phyloP scores from a whole-genome alignment of 2,888 invertebrate genomes.

The Drosophila helvetica region DNA sequence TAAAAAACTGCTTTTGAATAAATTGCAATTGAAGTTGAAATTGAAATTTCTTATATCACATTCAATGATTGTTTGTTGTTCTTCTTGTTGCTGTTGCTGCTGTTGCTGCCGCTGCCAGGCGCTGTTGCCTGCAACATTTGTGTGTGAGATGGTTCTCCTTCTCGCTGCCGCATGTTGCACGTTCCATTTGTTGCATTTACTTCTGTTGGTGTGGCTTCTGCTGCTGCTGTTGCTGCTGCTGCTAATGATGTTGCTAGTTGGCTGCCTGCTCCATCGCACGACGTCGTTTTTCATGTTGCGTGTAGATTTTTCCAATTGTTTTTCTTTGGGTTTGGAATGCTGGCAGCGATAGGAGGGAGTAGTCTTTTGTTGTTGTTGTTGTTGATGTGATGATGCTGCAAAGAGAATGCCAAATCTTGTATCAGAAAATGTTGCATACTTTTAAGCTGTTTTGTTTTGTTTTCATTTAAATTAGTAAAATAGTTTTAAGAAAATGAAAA shows the following conservation, averaged over 20 bases:
- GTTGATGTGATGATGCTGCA: conserved; percentile 26
- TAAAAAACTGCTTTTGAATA: conserved; percentile 74
- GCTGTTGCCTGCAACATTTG: conserved; percentile 35
- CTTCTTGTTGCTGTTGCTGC: conserved; percentile 11
- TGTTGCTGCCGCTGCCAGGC: background rate
- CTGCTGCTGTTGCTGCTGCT: conserved; percentile 17
- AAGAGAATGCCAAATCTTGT: background rate
- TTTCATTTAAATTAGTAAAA: no score
- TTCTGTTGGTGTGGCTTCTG: conserved; percentile 30
- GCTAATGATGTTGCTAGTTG: conserved; percentile 55
- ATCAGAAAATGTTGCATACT: background rate
- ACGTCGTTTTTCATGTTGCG: conserved; percentile 84
- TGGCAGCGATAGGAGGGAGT: conserved; percentile 17
- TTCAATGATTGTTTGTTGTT: conserved; percentile 72
- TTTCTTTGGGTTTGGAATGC: conserved; percentile 36
- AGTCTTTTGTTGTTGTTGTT: background rate
- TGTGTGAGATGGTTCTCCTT: conserved; percentile 29
- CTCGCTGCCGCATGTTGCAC: conserved; percentile 62
- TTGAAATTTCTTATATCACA: conserved; percentile 76
- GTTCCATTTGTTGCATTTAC: conserved; percentile 37
- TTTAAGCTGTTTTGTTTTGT: no score
- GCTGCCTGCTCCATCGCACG: conserved; percentile 81
- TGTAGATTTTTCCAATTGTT: conserved; percentile 54
- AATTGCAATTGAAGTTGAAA: conserved; percentile 75
- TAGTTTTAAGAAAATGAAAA: no score